Evolutionary conservation across 2,797 vertebrate species (phyloP), one percentile per base, ranked within the genome.

Genomic region (Tolypeutes matacus): DNA sequence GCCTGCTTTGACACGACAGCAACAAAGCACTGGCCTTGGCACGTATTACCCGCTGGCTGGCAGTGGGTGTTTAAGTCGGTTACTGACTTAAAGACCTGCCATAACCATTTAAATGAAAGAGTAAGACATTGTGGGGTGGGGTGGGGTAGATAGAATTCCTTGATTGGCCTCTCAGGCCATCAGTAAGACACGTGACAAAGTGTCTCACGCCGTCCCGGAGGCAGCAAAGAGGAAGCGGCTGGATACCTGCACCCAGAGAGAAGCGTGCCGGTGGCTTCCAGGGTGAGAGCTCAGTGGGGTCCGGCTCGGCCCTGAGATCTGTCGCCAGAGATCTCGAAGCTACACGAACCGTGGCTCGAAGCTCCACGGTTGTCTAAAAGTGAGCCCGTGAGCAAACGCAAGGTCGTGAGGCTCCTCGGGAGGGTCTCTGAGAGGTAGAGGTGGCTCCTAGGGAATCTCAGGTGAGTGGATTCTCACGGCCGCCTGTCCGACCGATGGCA

Each of bases 371-470:
- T 34, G 82, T 51, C 85, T 53, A n/a, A 84, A 91, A 89, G 93
- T 83, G 13, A 34, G 64, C 11, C 15, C 0, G 1, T 6, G 34
- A 78, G 95, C 88, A 53, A 2, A 70, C 10, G 23, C 7, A 4
- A 31, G 64, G 42, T n/a, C 3, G 65, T 0, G 73, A 34, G 34
- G 20, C 51, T 69, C 53, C n/a, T 1, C 3, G 27, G 2, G 3
- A 34, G 73, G 5, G 34, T 25, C 64, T 18, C 25, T 8, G 5
- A 49, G 69, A 60, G 73, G 15, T 4, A 2, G 5, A 25, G 34
- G 18, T 0, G 7, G 0, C 27, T 1, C 27, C 0, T 0, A 2
- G 31, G 7, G 56, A 29, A 1, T 14, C 20, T 49, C 2, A 0
- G 4, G 65, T 3, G 58, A 65, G 18, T 12, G 2, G 7, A 23